Evolutionary conservation across 2,113 vertebrate species (phyloP).

Genomic region (Callionymus lyra): DNA sequence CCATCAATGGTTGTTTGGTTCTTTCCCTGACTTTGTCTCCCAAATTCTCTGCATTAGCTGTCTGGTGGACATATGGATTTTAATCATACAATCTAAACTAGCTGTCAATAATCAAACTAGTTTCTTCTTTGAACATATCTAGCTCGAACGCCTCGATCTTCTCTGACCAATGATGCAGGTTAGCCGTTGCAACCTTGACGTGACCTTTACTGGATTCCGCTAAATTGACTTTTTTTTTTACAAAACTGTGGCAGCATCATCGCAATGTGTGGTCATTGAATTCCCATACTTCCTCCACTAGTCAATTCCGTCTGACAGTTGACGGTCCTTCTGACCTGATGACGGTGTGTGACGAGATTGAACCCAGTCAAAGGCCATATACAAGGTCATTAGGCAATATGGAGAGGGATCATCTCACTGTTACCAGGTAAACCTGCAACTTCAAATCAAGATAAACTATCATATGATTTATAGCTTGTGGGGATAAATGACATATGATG

Average conservation of each 20-base stretch:
- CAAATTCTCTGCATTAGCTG: no score
- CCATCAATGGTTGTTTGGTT: no score
- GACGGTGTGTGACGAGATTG: conserved; percentile 7
- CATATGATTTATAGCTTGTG: no score
- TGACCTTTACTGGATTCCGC: conserved; percentile 48
- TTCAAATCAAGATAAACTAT: no score
- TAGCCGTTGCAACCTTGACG: conserved; percentile 24
- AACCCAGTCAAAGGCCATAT: conserved; percentile 6
- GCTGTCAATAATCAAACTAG: conserved; percentile 36
- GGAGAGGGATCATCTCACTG: no score
- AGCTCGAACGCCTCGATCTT: conserved; percentile 22
- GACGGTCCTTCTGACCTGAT: conserved; percentile 35
- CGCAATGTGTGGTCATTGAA: conserved; percentile 32
- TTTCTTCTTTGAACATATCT: conserved; percentile 12
- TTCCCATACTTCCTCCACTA: conserved; percentile 29
- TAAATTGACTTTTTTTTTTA: conserved; percentile 38
- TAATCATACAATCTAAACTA: neutral
- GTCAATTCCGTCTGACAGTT: conserved; percentile 32
- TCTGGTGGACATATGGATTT: neutral
- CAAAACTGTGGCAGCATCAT: conserved; percentile 25
- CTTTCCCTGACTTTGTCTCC: no score
- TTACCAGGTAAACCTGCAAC: no score
- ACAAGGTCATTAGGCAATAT: neutral
- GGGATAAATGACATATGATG: no score
- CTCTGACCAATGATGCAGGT: conserved; percentile 31